These are phyloP conservation scores for Watsonalla binaria DNA, from an alignment of 2,888 invertebrate genomes.

Conservation along the genomic window DNA sequence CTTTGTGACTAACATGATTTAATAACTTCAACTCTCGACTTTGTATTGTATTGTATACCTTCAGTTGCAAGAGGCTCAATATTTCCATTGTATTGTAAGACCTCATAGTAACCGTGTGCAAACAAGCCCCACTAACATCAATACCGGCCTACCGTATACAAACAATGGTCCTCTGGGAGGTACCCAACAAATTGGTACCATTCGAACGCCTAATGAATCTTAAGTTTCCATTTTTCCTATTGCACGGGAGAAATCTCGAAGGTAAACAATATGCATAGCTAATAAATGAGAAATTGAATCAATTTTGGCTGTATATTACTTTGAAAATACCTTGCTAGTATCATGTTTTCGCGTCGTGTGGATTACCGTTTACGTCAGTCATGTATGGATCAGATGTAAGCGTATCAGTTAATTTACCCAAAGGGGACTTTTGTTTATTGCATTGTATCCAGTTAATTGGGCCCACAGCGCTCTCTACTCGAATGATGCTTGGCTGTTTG, in stretches of 20 bases:
- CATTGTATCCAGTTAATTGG: too few species aligned
- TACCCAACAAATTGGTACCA: constrained; percentile 1
- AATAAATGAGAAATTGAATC: neutral
- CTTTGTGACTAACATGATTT: neutral
- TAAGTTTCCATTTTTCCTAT: neutral
- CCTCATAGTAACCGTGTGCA: neutral
- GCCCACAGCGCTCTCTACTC: too few species aligned
- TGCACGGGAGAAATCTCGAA: neutral
- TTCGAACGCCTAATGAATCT: constrained; percentile 1
- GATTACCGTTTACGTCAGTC: too few species aligned
- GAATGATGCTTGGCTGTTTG: too few species aligned
- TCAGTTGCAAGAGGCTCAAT: neutral
- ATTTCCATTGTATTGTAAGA: neutral
- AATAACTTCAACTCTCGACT: neutral
- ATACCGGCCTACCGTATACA: neutral
- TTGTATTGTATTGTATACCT: neutral
- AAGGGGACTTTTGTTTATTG: too few species aligned
- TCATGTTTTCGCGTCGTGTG: too few species aligned
- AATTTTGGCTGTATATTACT: too few species aligned
- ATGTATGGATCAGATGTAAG: too few species aligned
- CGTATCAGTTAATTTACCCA: too few species aligned
- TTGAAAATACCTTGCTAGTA: too few species aligned
- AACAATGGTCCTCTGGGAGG: neutral
- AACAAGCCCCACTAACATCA: neutral
- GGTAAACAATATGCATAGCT: neutral